phyloP scores from a whole-genome alignment of 2,888 invertebrate species.

The Carabus problematicus region DNA sequence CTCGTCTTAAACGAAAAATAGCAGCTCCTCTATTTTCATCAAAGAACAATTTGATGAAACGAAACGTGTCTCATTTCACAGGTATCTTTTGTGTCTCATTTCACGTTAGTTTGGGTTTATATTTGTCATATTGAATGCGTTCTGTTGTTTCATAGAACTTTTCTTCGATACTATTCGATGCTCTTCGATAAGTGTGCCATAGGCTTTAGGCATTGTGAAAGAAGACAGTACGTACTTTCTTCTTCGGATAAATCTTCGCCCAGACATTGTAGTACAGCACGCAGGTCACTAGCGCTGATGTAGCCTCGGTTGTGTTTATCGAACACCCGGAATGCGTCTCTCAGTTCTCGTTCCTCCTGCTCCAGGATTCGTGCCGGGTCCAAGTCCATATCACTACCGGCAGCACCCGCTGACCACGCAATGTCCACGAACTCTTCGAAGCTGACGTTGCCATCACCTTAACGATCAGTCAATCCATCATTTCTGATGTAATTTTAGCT shows the following conservation, averaged over 20 bases:
- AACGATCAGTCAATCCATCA: constrained; percentile 29
- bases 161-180: too few species aligned
- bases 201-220: neutral
- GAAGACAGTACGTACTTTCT: constrained; percentile 70
- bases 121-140: too few species aligned
- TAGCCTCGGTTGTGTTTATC: constrained; percentile 93
- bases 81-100: too few species aligned
- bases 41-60: too few species aligned
- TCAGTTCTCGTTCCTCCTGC: constrained; percentile 81
- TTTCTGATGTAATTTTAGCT: constrained; percentile 6
- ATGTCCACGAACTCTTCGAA: constrained; percentile 90
- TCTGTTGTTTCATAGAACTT: too few species aligned
- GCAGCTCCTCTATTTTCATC: too few species aligned
- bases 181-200: neutral
- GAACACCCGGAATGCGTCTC: constrained; percentile 88
- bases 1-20: too few species aligned
- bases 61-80: too few species aligned
- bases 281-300: constrained; percentile 86
- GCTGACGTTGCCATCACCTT: constrained; percentile 87
- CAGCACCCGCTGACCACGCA: constrained; percentile 57
- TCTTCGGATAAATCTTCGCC: constrained; percentile 90
- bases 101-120: too few species aligned
- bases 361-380: constrained; percentile 71
- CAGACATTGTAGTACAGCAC: constrained; percentile 86
- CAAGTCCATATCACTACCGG: constrained; percentile 50